Base-by-base conservation (phyloP, 35 echinoderm and acorn worm genomes). In the Apostichopus californicus region DNA sequence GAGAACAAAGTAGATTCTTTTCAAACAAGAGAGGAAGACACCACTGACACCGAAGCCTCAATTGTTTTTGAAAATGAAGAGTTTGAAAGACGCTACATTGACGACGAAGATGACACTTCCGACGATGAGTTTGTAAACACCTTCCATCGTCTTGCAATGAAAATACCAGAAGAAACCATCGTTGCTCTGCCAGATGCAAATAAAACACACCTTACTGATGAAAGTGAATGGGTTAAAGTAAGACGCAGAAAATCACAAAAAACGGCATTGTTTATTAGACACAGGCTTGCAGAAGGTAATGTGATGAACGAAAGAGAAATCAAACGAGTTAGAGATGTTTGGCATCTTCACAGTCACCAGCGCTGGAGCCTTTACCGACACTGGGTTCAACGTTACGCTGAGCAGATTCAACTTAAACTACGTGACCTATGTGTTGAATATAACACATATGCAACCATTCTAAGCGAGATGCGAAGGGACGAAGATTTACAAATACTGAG, bases 301-400 rank as follows among this genome's bases (percentile, higher is more conserved):
- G 73, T 6, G 54, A 93, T 93, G 92, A 86, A 46, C n/a, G 9
- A 55, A 20, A 10, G 87, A 25, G 92, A 86, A 18, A 81, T 81
- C 14, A 57, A 54, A 11, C 56, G 22, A 25, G 17, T 93, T 11
- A 9, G n/a, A 18, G 91, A 98, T 79, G 80, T 96, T 24, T 96
- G 94, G 94, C 1, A 6, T 14, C 86, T 98, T 34, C 5, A 86
- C 64, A 5, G 87, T 12, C 46, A 92, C 54, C 58, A 92, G 20
- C 66, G 91, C 57, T 96, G 95, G 95, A 54, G 65, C 56, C 71
- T 96, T 5, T 96, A 94, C 28, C 91, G 79, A 8, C 53, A 78
- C 22, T 96, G 95, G 95, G 9, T 91, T 21, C 73, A 55, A 6
- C 28, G 75, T 15, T 93, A 77, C 20, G 24, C 56, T 85, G n/a